Evolutionary conservation across 2,888 invertebrate genomes (phyloP).

Genomic region (Conops quadrifasciatus): DNA sequence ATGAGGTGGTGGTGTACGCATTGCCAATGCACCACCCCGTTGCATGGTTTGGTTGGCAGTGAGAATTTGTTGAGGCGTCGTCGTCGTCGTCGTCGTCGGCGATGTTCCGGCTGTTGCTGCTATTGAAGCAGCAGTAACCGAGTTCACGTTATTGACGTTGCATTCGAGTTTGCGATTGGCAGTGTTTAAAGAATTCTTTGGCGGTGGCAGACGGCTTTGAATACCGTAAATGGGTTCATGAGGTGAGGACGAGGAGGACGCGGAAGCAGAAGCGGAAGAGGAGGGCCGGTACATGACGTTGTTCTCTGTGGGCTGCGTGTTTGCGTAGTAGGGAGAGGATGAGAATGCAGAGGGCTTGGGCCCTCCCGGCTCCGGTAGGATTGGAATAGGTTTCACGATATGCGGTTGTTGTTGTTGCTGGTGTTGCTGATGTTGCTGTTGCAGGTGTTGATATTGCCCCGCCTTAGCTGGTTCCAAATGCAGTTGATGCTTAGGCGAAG

Average conservation of each 20-base stretch:
- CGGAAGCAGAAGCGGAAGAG: background rate
- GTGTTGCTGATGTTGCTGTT: conserved; percentile 37
- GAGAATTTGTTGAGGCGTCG: conserved; percentile 62
- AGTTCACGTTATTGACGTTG: conserved; percentile 45
- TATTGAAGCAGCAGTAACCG: conserved; percentile 43
- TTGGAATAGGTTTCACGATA: conserved; percentile 52
- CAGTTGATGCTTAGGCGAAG: conserved; percentile 39
- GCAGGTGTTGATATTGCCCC: conserved; percentile 20
- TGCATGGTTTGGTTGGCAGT: conserved; percentile 71
- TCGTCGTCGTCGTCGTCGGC: conserved; percentile 65
- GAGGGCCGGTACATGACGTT: conserved; percentile 21
- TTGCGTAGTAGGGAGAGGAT: conserved; percentile 50
- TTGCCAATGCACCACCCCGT: conserved; percentile 50
- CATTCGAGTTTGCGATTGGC: conserved; percentile 73
- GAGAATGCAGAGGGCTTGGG: background rate
- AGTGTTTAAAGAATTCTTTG: conserved; percentile 48
- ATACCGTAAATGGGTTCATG: conserved; percentile 39
- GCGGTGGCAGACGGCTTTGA: conserved; percentile 53
- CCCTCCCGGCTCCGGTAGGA: conserved; percentile 39
- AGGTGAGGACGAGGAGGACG: conserved; percentile 10
- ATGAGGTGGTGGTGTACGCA: conserved; percentile 49
- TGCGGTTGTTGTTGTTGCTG: conserved; percentile 44
- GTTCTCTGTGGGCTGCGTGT: conserved; percentile 39
- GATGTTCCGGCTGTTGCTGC: conserved; percentile 66
- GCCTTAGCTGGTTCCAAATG: no score